phyloP scores from a whole-genome alignment of 2,888 invertebrate genomes.

The Alsophila aescularia region DNA sequence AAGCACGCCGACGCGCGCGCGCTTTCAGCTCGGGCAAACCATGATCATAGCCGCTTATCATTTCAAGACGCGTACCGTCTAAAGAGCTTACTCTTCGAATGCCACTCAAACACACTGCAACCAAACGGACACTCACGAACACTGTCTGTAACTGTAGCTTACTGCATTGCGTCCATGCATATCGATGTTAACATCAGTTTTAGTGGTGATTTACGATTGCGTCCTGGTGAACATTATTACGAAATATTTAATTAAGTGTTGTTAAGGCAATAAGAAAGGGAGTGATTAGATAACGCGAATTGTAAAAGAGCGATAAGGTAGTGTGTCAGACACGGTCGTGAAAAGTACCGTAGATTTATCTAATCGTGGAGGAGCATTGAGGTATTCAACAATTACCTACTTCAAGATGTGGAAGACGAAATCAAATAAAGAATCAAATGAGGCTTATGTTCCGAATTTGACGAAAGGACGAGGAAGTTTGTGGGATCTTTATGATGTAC shows the following conservation, averaged over 20 bases:
- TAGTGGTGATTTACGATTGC: conserved; percentile 4
- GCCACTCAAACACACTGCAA: background rate
- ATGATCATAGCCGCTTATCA: conserved; percentile 23
- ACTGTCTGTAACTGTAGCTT: background rate
- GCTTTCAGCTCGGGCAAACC: background rate
- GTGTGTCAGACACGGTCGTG: conserved; percentile 4
- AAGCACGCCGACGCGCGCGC: background rate
- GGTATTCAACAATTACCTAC: background rate
- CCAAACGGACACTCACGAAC: background rate
- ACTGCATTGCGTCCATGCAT: background rate
- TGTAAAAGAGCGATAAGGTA: conserved; percentile 14
- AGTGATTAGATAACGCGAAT: conserved; percentile 45
- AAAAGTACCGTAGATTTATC: background rate
- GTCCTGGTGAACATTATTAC: conserved; percentile 12
- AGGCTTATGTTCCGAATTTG: conserved; percentile 4
- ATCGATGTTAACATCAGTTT: background rate
- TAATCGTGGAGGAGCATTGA: background rate
- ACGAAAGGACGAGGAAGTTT: conserved; percentile 20
- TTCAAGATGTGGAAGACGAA: background rate
- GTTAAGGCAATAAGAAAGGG: conserved; percentile 39
- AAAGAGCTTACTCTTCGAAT: background rate
- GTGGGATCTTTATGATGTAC: background rate
- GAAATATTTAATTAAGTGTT: conserved; percentile 24
- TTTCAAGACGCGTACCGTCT: conserved; percentile 5
- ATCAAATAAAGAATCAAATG: background rate